These are phyloP conservation scores for Lordiphosa stackelbergi DNA, from an alignment of 1,140 invertebrate genomes.

Conservation along the genomic window DNA sequence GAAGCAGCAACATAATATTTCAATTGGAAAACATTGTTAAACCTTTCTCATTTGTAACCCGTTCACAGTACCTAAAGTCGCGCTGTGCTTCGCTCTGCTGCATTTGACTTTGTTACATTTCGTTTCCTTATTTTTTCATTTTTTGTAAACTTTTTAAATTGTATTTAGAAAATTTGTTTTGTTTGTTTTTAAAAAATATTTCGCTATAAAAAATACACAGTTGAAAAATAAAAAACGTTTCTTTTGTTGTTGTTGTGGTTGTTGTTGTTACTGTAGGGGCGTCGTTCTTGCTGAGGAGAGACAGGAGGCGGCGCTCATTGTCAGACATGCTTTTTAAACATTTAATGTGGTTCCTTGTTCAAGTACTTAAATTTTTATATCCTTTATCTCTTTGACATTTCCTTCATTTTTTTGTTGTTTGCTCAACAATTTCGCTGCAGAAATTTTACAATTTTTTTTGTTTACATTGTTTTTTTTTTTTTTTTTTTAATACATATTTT, in stretches of 20 bases:
- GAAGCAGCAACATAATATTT: no score
- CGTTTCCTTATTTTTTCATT: slow-evolving; percentile 44
- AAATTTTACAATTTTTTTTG: slow-evolving; percentile 64
- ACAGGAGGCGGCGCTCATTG: slow-evolving; percentile 43
- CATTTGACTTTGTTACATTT: slow-evolving; percentile 28
- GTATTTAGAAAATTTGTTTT: slow-evolving; percentile 50
- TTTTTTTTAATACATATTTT: slow-evolving; percentile 63
- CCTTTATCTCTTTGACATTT: slow-evolving; percentile 27
- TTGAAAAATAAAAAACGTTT: slow-evolving; percentile 71
- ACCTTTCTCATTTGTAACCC: slow-evolving; percentile 24
- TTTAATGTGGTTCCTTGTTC: slow-evolving; percentile 65
- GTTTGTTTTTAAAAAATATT: slow-evolving; percentile 62
- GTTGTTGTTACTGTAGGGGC: slow-evolving; percentile 30
- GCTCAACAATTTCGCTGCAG: slow-evolving; percentile 43
- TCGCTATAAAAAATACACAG: slow-evolving; percentile 69
- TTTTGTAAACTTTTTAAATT: slow-evolving; percentile 53
- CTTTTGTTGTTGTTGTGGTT: slow-evolving; percentile 25
- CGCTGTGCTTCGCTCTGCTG: slow-evolving; percentile 54
- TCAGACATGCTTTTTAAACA: slow-evolving; percentile 58
- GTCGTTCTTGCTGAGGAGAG: slow-evolving; percentile 21
- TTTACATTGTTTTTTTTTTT: slow-evolving; percentile 26
- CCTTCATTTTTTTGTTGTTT: slow-evolving; percentile 50
- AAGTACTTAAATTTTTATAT: slow-evolving; percentile 21
- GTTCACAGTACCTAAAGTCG: slow-evolving; percentile 28
- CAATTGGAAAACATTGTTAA: slow-evolving; percentile 33